Evolutionary conservation across 1,140 invertebrate species (phyloP).

Genomic region (Philotrypesis tridentata): DNA sequence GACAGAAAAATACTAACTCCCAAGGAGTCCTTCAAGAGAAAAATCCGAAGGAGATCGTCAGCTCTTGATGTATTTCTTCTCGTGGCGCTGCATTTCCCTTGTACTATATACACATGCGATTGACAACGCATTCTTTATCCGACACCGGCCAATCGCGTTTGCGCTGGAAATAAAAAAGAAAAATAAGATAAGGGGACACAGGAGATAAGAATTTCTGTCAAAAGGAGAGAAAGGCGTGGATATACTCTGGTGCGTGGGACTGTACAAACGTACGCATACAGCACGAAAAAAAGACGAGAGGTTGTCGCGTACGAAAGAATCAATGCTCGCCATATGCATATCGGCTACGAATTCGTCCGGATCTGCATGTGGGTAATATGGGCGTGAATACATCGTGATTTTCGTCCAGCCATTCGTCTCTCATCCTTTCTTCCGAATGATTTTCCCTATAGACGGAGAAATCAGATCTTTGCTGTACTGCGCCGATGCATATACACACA

Average conservation of each 20-base stretch:
- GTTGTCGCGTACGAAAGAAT: not conserved
- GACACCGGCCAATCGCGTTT: conserved; percentile 27
- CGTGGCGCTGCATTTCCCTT: not conserved
- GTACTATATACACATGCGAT: not conserved
- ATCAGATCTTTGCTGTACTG: not conserved
- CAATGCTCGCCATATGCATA: not conserved
- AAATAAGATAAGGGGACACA: not conserved
- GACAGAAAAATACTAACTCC: conserved; percentile 12
- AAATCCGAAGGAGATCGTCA: conserved; percentile 30
- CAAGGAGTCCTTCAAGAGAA: not conserved
- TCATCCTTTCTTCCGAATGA: conserved; percentile 18
- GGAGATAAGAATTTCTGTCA: conserved; percentile 33
- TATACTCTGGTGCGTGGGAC: not conserved
- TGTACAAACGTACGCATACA: no score
- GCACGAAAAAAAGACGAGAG: not conserved
- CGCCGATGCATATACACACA: no score
- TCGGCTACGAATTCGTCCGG: conserved; percentile 11
- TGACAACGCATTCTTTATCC: conserved; percentile 39
- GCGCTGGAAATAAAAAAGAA: not conserved
- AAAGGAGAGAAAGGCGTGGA: conserved; percentile 9
- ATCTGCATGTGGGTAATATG: not conserved
- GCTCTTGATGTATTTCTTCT: conserved; percentile 15
- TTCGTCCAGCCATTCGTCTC: not conserved
- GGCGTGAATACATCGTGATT: conserved; percentile 29
- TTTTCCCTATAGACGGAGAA: not conserved